A percentile compares a stretch with the other conserved stretches of the same genome.
Evolutionary conservation across 2,888 invertebrate species (phyloP).

Genomic region (Patella ulyssiponensis): DNA sequence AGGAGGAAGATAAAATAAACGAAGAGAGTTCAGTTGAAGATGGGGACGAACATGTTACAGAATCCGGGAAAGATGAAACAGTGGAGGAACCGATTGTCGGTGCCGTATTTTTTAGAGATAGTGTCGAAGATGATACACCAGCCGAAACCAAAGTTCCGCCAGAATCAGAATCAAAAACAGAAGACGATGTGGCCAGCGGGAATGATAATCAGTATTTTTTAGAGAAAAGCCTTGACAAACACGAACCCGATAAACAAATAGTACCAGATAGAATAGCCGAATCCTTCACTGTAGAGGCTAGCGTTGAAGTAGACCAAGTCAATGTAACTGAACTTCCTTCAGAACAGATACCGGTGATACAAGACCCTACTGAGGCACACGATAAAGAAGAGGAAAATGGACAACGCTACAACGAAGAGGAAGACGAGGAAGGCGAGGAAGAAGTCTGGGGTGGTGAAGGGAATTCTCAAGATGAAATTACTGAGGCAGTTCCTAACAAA

Average conservation of each 20-base stretch:
- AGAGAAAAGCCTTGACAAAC: background rate
- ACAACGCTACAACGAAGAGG: background rate
- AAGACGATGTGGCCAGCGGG: background rate
- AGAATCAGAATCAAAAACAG: background rate
- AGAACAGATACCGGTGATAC: conserved; percentile 16
- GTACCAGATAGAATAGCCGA: background rate
- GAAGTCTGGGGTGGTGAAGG: conserved; percentile 15
- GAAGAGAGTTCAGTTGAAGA: background rate
- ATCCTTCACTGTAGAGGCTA: background rate
- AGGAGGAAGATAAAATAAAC: background rate
- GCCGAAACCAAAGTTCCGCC: background rate
- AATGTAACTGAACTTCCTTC: conserved; percentile 23
- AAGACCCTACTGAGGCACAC: background rate
- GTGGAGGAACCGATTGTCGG: background rate
- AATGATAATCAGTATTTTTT: background rate
- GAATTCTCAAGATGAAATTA: background rate
- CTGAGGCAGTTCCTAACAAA: too few species aligned
- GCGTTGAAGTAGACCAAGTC: conserved; percentile 12
- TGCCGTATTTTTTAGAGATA: conserved; percentile 26
- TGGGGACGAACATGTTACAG: background rate
- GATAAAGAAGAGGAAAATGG: background rate
- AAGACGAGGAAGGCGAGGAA: conserved; percentile 14
- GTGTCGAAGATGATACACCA: conserved; percentile 17
- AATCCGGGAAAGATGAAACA: conserved; percentile 19
- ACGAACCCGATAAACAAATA: background rate